These are phyloP conservation scores for Tubulanus polymorphus DNA, from an alignment of 2,888 invertebrate genomes.

Conservation along the genomic window DNA sequence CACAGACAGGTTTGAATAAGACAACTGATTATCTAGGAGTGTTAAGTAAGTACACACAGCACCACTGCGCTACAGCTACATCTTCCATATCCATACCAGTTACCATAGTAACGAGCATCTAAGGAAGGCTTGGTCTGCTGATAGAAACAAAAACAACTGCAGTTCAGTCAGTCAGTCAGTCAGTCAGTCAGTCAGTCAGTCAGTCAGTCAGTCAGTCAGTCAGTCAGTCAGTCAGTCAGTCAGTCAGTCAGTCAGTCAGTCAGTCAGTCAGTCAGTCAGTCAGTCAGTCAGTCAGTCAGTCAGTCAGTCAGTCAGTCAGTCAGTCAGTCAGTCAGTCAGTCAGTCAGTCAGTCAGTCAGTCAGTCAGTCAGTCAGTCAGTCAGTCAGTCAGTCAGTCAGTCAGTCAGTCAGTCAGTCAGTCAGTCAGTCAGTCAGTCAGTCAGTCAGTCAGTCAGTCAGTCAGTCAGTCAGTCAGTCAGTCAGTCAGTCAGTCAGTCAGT, in stretches of 20 bases:
- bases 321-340: slow-evolving; percentile 19
- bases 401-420: slow-evolving; percentile 14
- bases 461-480: slow-evolving; percentile 13
- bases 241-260: slow-evolving; percentile 18
- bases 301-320: slow-evolving; percentile 19
- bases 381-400: slow-evolving; percentile 17
- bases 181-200: slow-evolving; percentile 18
- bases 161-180: slow-evolving; percentile 3
- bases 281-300: slow-evolving; percentile 18
- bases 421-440: slow-evolving; percentile 18
- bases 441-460: slow-evolving; percentile 18
- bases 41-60: too few species aligned
- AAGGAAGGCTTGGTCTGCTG: too few species aligned
- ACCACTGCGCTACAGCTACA: too few species aligned
- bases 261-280: slow-evolving; percentile 16
- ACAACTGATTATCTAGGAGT: too few species aligned
- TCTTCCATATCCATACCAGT: too few species aligned
- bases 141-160: too few species aligned
- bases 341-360: slow-evolving; percentile 18
- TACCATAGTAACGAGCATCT: too few species aligned
- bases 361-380: slow-evolving; percentile 18
- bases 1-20: too few species aligned
- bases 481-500: slow-evolving; percentile 18
- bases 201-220: slow-evolving; percentile 19
- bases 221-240: slow-evolving; percentile 20